These are phyloP conservation scores for Camptogramma bilineatum DNA, from an alignment of 2,888 invertebrate genomes.

Conservation along the genomic window DNA sequence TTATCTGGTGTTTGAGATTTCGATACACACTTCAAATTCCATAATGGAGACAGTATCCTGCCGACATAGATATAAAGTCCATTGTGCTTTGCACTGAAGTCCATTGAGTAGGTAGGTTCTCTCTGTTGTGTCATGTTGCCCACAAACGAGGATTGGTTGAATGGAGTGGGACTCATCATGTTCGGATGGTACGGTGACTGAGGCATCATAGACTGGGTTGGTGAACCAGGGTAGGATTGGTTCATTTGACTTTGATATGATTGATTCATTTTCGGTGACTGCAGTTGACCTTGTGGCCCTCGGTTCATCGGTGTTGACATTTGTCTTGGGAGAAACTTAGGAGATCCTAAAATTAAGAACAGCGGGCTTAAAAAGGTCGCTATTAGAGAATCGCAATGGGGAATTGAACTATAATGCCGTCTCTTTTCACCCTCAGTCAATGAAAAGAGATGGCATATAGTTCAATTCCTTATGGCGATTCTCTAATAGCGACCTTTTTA, in stretches of 20 bases:
- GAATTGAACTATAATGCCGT: too few species aligned
- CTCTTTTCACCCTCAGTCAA: too few species aligned
- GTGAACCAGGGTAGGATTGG: conserved; percentile 67
- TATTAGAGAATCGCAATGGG: too few species aligned
- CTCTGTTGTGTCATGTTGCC: conserved; percentile 69
- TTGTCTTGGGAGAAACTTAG: conserved; percentile 80
- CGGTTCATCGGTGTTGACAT: conserved; percentile 81
- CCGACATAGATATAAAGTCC: conserved; percentile 96
- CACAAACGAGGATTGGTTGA: conserved; percentile 73
- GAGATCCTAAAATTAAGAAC: conserved; percentile 63
- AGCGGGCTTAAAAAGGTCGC: too few species aligned
- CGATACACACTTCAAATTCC: conserved; percentile 92
- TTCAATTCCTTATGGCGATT: too few species aligned
- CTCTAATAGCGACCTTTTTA: too few species aligned
- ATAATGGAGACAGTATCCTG: conserved; percentile 94
- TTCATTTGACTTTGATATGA: conserved; percentile 70
- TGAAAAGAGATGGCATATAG: too few species aligned
- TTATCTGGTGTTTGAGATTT: conserved; percentile 81
- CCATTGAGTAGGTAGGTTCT: conserved; percentile 73
- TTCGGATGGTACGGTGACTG: conserved; percentile 71
- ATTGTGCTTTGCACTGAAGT: conserved; percentile 92
- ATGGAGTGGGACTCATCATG: conserved; percentile 65
- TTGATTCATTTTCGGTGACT: conserved; percentile 66
- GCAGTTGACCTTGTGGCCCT: conserved; percentile 68
- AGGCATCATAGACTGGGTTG: conserved; percentile 64